Base-by-base conservation (phyloP, 2,113 vertebrate species). In the Centropus bengalensis region DNA sequence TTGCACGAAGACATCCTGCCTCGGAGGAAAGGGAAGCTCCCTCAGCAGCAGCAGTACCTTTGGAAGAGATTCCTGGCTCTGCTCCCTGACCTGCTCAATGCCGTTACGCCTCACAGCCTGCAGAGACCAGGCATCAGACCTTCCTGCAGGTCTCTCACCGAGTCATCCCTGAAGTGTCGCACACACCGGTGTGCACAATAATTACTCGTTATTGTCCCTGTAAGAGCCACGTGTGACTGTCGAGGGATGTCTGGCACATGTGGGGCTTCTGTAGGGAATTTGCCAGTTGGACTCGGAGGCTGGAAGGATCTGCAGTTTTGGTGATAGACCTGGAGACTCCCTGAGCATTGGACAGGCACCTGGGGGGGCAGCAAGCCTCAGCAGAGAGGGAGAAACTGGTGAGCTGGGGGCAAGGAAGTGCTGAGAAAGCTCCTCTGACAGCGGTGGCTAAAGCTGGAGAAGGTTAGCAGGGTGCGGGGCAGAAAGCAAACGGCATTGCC, bases 31-130 rank as follows among this genome's bases (percentile, higher is more conserved):
- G 5, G 1, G 9, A 60, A 81, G 84, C 45, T 86, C 68, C 68
- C 63, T 64, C 69, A 77, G 44, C 67, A 67, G 75, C 56, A 71
- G 71, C 63, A 27, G 30, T 30, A 47, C 73, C 68, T 91, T 83
- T 81, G 78, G 74, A 91, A 80, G 68, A 47, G 59, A 56, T 68
- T 91, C 49, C 47, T 93, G 88, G 70, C 86, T 88, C 85, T 80
- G 44, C 33, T 90, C 56, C 82, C 67, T 82, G 67, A 52, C 44
- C 76, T 80, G 2, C 24, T 73, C 10, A 88, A 33, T 56, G 64
- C 60, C 49, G 12, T 56, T 24, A 14, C 16, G 32, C 0, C 18
- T 9, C 73, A 2, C 36, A 45, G 84, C 45, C 36, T 66, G 55
- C 58, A 1, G 8, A 91, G 77, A 4, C 20, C 47, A 26, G 36